These are phyloP conservation scores for Serrognathus titanus DNA, from an alignment of 2,888 invertebrate genomes.

Conservation along the genomic window DNA sequence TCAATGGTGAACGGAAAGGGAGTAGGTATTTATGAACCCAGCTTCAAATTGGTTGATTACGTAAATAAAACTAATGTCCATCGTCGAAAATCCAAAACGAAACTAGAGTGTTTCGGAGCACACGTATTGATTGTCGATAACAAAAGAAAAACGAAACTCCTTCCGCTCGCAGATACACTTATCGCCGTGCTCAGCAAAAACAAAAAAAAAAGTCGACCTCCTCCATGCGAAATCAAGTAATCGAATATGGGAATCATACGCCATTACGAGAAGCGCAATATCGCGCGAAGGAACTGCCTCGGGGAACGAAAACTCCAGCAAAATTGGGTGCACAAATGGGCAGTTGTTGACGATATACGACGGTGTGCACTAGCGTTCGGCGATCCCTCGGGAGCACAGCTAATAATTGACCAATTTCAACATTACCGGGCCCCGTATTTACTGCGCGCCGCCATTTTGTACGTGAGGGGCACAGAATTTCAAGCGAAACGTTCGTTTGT, in stretches of 20 bases:
- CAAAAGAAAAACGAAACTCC: no score
- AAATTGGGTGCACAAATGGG: constrained; percentile 19
- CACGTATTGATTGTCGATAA: no score
- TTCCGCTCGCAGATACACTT: no score
- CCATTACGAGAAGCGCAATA: constrained; percentile 1
- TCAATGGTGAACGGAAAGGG: no score
- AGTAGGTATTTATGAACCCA: no score
- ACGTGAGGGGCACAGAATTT: no score
- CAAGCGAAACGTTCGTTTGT: no score
- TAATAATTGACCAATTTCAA: constrained; percentile 11
- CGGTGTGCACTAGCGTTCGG: constrained; percentile 1
- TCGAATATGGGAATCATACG: constrained; percentile 19
- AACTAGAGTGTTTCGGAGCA: no score
- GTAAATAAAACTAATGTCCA: no score
- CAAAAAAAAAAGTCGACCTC: neutral
- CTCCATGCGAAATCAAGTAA: constrained; percentile 23
- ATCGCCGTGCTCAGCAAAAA: no score
- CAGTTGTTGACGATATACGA: constrained; percentile 16
- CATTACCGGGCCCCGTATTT: neutral
- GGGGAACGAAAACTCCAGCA: constrained; percentile 8
- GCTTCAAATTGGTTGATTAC: no score
- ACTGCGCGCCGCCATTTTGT: neutral
- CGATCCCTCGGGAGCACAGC: neutral
- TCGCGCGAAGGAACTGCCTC: constrained; percentile 1
- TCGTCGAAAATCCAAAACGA: no score